Conservation (phyloP, 2,888 invertebrate species). For the Antitype chi region DNA sequence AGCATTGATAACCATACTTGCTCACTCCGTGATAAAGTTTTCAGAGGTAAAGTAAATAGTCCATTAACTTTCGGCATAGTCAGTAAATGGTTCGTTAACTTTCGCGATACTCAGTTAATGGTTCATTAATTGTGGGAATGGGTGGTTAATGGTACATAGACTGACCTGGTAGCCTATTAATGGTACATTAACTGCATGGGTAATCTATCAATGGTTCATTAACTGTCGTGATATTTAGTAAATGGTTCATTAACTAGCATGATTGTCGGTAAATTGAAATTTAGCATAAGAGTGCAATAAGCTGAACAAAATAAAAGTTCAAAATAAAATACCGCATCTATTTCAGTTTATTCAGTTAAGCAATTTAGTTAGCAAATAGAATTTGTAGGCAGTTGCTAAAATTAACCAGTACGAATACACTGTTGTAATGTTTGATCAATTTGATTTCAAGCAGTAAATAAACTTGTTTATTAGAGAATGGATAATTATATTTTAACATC, state of each 20-base stretch:
- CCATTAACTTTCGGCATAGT: not conserved
- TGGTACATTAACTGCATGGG: not conserved
- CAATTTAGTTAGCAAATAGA: constrained; percentile 9
- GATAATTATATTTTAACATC: not conserved
- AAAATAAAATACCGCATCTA: constrained; percentile 11
- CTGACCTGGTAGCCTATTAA: not conserved
- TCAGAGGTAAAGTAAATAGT: not conserved
- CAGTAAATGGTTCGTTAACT: not conserved
- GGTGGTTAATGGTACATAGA: not conserved
- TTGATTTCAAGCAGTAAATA: not conserved
- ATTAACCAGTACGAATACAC: not conserved
- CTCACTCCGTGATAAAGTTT: no score
- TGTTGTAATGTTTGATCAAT: constrained; percentile 21
- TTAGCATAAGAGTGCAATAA: not conserved
- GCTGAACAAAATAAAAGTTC: not conserved
- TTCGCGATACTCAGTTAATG: not conserved
- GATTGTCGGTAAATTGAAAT: not conserved
- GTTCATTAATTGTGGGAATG: not conserved
- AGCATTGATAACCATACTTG: no score
- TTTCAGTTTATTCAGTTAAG: constrained; percentile 6
- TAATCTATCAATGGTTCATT: not conserved
- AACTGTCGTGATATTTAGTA: not conserved
- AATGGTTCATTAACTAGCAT: not conserved
- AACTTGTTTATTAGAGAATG: constrained; percentile 9
- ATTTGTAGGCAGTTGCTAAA: not conserved